These are phyloP conservation scores for Lepidocolaptes lacrymiger DNA, from an alignment of 2,797 vertebrate species.

Conservation along the genomic window DNA sequence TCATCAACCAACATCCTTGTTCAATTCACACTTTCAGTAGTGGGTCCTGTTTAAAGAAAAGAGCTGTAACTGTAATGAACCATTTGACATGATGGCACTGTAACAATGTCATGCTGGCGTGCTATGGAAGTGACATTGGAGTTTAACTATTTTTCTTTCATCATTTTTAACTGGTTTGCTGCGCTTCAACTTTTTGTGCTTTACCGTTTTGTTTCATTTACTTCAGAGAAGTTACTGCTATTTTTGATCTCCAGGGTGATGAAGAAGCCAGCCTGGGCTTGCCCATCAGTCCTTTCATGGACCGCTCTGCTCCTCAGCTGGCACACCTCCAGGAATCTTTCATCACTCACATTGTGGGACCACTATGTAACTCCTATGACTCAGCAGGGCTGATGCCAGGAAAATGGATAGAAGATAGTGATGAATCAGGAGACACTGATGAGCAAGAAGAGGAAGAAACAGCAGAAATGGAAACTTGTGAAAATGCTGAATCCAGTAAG, in stretches of 20 bases:
- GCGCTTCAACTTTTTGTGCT: background rate
- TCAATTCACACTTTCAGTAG: rapidly evolving
- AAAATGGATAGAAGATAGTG: constrained; percentile 88
- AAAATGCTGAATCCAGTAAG: constrained; percentile 85
- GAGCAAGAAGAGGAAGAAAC: constrained; percentile 83
- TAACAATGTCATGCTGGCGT: rapidly evolving
- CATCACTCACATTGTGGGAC: constrained; percentile 98
- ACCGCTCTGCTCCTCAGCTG: constrained; percentile 94
- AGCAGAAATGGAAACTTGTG: constrained; percentile 86
- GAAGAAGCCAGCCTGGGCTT: constrained; percentile 94
- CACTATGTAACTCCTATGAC: constrained; percentile 94
- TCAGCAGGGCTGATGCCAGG: constrained; percentile 94
- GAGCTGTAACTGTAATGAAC: background rate
- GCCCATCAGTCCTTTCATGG: constrained; percentile 98
- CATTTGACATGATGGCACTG: background rate
- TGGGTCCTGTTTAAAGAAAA: background rate
- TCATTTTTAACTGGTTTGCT: background rate
- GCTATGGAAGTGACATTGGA: background rate
- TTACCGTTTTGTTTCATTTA: background rate
- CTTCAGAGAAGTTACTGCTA: background rate
- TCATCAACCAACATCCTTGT: background rate
- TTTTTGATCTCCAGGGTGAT: constrained; percentile 84
- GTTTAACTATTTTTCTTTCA: background rate
- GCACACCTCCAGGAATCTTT: constrained; percentile 98
- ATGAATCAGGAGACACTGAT: constrained; percentile 83